These are phyloP conservation scores for Napeogenes inachia DNA, from an alignment of 2,888 invertebrate species.

Conservation along the genomic window DNA sequence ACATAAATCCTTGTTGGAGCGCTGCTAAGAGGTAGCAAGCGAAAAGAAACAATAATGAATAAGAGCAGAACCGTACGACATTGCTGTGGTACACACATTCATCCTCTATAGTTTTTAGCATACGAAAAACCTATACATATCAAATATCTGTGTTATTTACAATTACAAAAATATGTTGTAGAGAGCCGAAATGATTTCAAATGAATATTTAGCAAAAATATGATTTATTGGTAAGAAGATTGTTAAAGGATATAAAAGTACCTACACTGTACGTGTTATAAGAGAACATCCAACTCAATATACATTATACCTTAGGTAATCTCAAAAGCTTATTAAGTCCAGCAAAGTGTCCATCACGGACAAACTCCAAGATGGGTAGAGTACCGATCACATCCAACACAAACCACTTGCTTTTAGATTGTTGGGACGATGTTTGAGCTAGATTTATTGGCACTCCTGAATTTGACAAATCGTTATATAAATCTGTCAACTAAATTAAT, in stretches of 20 bases:
- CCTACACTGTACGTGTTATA: too few species aligned
- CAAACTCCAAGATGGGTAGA: slow-evolving; percentile 55
- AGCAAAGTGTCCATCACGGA: slow-evolving; percentile 49
- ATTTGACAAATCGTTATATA: neutral
- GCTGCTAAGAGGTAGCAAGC: slow-evolving; percentile 58
- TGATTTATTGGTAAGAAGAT: too few species aligned
- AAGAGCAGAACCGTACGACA: slow-evolving; percentile 52
- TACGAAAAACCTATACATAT: slow-evolving; percentile 48
- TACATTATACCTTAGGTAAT: slow-evolving; percentile 49
- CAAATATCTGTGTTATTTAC: neutral
- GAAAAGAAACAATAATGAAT: slow-evolving; percentile 50
- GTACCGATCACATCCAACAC: slow-evolving; percentile 53
- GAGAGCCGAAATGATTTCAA: too few species aligned
- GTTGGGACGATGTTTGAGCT: slow-evolving; percentile 59
- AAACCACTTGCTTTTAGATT: slow-evolving; percentile 58
- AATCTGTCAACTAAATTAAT: neutral
- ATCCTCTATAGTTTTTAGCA: slow-evolving; percentile 52
- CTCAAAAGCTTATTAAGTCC: slow-evolving; percentile 61
- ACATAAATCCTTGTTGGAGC: slow-evolving; percentile 60
- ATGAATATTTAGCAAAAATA: too few species aligned
- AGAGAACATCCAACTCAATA: too few species aligned
- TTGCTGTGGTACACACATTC: slow-evolving; percentile 52
- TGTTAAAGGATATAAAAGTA: too few species aligned
- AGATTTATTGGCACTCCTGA: slow-evolving; percentile 63
- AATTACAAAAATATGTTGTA: too few species aligned